Evolutionary conservation across 2,113 vertebrate genomes (phyloP).

Genomic region (Thoracochromis brauschi): DNA sequence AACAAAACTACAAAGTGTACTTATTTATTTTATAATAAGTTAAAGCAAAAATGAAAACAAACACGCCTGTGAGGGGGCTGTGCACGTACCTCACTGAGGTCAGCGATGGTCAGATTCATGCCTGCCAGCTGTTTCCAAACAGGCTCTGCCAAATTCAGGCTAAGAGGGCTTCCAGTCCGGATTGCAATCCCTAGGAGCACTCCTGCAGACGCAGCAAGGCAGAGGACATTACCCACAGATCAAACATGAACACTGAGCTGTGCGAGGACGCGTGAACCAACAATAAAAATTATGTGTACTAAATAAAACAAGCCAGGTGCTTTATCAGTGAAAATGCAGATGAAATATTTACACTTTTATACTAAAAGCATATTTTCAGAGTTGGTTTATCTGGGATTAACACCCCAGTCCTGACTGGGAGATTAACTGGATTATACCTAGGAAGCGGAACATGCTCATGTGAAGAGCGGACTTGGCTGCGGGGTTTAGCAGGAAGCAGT

Average conservation of each 20-base stretch:
- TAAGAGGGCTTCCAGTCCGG: conserved; percentile 94
- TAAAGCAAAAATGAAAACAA: neutral
- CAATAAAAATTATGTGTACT: neutral
- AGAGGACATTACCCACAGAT: neutral
- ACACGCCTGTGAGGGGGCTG: neutral
- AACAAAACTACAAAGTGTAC: neutral
- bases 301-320: neutral
- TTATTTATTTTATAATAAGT: neutral
- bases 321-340: conserved; percentile 6
- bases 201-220: conserved; percentile 67
- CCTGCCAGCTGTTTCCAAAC: conserved; percentile 99
- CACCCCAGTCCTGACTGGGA: neutral
- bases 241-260: neutral
- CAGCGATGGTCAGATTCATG: conserved; percentile 97
- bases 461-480: conserved; percentile 87
- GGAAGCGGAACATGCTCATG: conserved; percentile 97
- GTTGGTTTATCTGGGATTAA: conserved; percentile 25
- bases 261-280: neutral
- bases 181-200: conserved; percentile 95
- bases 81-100: conserved; percentile 89
- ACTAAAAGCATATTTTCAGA: neutral
- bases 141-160: conserved; percentile 93
- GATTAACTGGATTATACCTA: conserved; percentile 76
- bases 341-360: neutral
- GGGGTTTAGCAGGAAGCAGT: conserved; percentile 94